Evolutionary conservation across 2,888 invertebrate genomes (phyloP), one percentile per base, ranked within the genome.

Genomic region (Hesperia comma): DNA sequence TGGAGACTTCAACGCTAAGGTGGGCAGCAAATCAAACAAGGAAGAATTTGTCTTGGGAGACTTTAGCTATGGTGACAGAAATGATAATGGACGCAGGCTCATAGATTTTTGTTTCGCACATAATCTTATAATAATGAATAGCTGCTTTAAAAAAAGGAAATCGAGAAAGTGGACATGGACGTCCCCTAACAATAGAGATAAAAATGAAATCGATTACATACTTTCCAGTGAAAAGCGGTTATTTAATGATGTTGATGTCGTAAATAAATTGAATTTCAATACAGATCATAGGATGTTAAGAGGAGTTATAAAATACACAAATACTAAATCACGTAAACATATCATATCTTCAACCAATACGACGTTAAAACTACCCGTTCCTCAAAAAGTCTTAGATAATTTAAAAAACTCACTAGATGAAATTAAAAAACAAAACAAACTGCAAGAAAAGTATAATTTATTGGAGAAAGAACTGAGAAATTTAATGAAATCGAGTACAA

Each of bases 161-260:
- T 66, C 69, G 41, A 57, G 69, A 37, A 66, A 66, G 15, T 69
- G 69, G 66, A 69, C 66, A 17, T 69, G 69, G 66, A 15, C 66
- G 15, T 62, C 69, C 10, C 69, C 66, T 10, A 69, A 66, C n/a
- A 62, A 62, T 26, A 69, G 49, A 58, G 69, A 66, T 14, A 69
- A 61, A 62, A n/a, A 69, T 19, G 66, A 69, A 64, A 68, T 68
- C 33, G 61, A 68, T 63, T 63, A 32, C 7, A 63, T 61, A 37
- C 51, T 51, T 7, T 12, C 62, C n/a, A 26, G 19, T 1, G 54
- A 63, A 19, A 56, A 49, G 33, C 8, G n/a, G 2, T 37, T 56
- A 21, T 56, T 63, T 12, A 49, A 17, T 14, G 56, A 63, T 6
- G 21, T 63, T 8, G 56, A 63, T 43, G 56, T 63, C 10, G 46